phyloP scores from a whole-genome alignment of 2,888 invertebrate genomes.

The Aleiodes leptofemur region DNA sequence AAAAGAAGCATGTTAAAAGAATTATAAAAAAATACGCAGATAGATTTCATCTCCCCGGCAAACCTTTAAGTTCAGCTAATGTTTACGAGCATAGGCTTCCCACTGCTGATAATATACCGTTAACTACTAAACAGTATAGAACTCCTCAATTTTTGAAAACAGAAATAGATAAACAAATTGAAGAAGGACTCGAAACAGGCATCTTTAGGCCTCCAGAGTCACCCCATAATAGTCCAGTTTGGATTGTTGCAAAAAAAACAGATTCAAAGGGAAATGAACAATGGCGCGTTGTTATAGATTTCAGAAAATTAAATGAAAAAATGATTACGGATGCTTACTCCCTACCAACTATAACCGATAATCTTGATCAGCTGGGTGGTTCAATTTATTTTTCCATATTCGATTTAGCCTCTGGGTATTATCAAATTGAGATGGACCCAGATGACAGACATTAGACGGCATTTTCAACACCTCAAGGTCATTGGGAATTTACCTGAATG shows the following conservation, averaged over 20 bases:
- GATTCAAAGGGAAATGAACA: not conserved
- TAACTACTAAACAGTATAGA: slow-evolving; percentile 4
- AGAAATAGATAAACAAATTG: not conserved
- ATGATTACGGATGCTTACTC: slow-evolving; percentile 49
- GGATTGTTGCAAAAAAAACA: not conserved
- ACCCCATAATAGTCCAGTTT: slow-evolving; percentile 39
- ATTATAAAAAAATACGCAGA: slow-evolving; percentile 3
- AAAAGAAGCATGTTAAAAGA: not conserved
- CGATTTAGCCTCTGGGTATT: not conserved
- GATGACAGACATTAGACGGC: no score
- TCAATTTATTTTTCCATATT: not conserved
- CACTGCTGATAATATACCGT: not conserved
- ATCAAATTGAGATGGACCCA: no score
- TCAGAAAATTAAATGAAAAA: no score
- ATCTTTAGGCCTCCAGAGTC: not conserved
- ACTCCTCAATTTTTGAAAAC: not conserved
- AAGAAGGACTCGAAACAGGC: no score
- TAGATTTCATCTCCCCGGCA: not conserved
- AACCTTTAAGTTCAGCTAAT: not conserved
- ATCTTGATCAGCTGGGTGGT: slow-evolving; percentile 6
- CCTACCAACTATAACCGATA: no score
- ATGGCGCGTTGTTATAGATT: not conserved
- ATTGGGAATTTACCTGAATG: no score
- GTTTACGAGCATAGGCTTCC: not conserved
- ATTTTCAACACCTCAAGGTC: no score